Base-by-base conservation (phyloP, 2,797 vertebrate species). In the Enteromius unitaeniatus region DNA sequence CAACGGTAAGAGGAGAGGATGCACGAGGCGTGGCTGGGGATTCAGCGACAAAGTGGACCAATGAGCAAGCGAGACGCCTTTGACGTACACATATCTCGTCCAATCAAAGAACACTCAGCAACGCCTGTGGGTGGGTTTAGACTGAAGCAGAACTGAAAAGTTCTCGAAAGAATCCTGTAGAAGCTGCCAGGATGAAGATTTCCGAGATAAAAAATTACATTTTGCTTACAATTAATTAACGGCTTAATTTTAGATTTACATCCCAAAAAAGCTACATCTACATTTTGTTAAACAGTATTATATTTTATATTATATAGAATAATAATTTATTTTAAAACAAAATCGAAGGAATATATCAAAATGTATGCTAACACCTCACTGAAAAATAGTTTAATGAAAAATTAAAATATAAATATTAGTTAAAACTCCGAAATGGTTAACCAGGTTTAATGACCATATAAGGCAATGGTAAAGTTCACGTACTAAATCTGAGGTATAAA, bases 1-100 rank as follows among this genome's bases (percentile, higher is more conserved):
- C 86, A 78, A 83, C 81, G 64, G 70, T 72, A 85, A 87, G 85
- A 91, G 85, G 88, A 90, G 76, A 85, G 49, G 21, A 76, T 9
- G 45, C 1, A 0, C 1, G 6, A 21, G 60, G 69, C 34, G 87
- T 85, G 49, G 45, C 83, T 67, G 60, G 77, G 86, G 45, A 37
- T 13, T 28, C 28, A 21, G 11, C 1, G 11, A 3, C 0, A 1
- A 10, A 1, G 0, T 26, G 0, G 40, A 78, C 93, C 91, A 95
- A 95, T 94, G 49, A 89, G 15, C 23, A 6, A 67, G 11, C 0
- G 77, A 47, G 0, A 81, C 9, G 0, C 0, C 0, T 21, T 1
- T 89, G 88, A 94, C 21, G 1, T 86, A 89, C 89, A 67, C 3
- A 0, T 0, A 0, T 3, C 0, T 53, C 1, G 3, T 83, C 93